phyloP scores from a whole-genome alignment of 2,888 invertebrate genomes.

The Dermolepida albohirtum region DNA sequence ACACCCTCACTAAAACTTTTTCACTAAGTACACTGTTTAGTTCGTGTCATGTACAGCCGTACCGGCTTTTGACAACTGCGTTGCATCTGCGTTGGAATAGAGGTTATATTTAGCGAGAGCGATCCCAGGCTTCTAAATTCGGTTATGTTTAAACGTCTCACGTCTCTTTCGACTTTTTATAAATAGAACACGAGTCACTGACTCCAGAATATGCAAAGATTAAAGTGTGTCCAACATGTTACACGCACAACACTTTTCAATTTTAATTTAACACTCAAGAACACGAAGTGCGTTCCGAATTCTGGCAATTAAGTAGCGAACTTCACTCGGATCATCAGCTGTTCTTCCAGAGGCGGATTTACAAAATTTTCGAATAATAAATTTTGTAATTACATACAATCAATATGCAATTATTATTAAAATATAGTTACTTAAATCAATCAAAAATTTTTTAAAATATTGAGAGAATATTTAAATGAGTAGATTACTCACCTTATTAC shows the following conservation, averaged over 20 bases:
- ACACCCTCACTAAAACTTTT: conserved; percentile 24
- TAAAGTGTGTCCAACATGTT: conserved; percentile 13
- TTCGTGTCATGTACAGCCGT: conserved; percentile 34
- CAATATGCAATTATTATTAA: conserved; percentile 6
- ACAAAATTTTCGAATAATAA: conserved; percentile 19
- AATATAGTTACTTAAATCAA: conserved; percentile 1
- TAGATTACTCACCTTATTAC: conserved; percentile 78
- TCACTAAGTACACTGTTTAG: conserved; percentile 32
- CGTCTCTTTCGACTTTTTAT: conserved; percentile 57
- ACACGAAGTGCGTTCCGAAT: conserved; percentile 23
- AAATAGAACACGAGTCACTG: conserved; percentile 62
- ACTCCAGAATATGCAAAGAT: conserved; percentile 50
- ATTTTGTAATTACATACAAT: conserved; percentile 3
- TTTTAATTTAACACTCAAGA: conserved; percentile 28
- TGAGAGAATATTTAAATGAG: conserved; percentile 39
- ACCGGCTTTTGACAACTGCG: conserved; percentile 48
- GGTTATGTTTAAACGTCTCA: conserved; percentile 60
- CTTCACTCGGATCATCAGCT: conserved; percentile 50
- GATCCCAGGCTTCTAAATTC: conserved; percentile 63
- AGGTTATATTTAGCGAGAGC: conserved; percentile 63
- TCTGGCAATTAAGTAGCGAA: background rate
- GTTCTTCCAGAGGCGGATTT: conserved; percentile 50
- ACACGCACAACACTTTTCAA: conserved; percentile 4
- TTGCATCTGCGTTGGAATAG: conserved; percentile 52
- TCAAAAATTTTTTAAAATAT: conserved; percentile 11